Base-by-base conservation (phyloP, 2,797 vertebrate species). In the Delichon dasypus region DNA sequence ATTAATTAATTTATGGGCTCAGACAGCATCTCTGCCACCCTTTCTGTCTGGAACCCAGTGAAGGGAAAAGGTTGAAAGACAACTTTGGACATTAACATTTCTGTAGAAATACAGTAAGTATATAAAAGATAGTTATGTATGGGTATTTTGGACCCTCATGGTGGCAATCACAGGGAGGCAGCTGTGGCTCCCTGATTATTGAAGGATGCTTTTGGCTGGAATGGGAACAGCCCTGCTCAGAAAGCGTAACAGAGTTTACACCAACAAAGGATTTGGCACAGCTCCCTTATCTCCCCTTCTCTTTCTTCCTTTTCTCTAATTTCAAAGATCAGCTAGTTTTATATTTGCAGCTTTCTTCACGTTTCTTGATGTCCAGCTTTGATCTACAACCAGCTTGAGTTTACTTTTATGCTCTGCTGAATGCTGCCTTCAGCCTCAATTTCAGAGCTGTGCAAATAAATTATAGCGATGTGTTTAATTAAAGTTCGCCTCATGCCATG, bases 321-420 rank as follows among this genome's bases (percentile, higher is more conserved):
- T 93, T 89, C 76, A 62, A 71, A 79, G 44, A 80, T 74, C 62
- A 73, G 29, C 44, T 72, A 7, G 30, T 92, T 89, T 87, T 81
- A 20, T 38, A 45, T 89, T 89, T 76, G 67, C 67, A 27, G 71
- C 75, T 93, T 91, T 80, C 75, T 83, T 83, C 1, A 2, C 2
- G 0, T 91, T 95, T 87, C 58, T 75, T 66, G 82, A 45, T 83
- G 89, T 91, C 93, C 83, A 74, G 71, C 91, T 96, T 95, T 95
- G 91, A 90, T 94, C 84, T 94, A 64, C 78, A 76, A 84, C 92
- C 89, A 83, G 53, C 87, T 76, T 67, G 58, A 88, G 66, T 94
- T 96, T 95, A 75, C 85, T 96, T 96, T 96, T 90, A 89, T 94
- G 91, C 85, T 91, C 73, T 81, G 62, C 89, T 94, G 93, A 95